Percentiles rank a stretch among this genome's conserved stretches.
Evolutionary conservation across 2,797 vertebrate species (phyloP).

Genomic region (Morus bassanus): DNA sequence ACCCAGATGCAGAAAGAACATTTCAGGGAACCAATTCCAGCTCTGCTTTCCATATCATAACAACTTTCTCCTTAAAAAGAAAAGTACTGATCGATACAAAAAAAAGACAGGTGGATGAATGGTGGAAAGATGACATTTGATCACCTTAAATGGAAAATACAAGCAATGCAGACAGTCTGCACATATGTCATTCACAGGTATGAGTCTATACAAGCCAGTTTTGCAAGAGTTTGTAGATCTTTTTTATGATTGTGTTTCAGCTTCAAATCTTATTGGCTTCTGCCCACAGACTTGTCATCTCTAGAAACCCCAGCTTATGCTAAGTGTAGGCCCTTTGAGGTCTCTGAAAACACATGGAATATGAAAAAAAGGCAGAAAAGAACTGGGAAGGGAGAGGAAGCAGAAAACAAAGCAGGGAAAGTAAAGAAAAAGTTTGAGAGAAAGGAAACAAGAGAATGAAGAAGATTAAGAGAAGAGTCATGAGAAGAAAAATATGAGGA

Average conservation of each 20-base stretch:
- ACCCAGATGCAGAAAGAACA: neutral
- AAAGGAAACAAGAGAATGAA: neutral
- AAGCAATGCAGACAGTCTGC: neutral
- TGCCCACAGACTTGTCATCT: slow-evolving; percentile 44
- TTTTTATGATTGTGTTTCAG: slow-evolving; percentile 8
- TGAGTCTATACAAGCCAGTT: slow-evolving; percentile 50
- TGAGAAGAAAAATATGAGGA: neutral
- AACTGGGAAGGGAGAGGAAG: neutral
- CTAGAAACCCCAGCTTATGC: neutral
- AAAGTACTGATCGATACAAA: neutral
- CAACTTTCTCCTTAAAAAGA: neutral
- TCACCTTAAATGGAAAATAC: slow-evolving; percentile 52
- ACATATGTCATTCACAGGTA: slow-evolving; percentile 4
- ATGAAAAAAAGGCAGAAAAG: neutral
- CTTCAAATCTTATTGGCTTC: slow-evolving; percentile 19
- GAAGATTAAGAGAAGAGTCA: neutral
- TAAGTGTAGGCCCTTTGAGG: neutral
- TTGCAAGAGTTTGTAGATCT: slow-evolving; percentile 45
- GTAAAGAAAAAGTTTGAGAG: neutral
- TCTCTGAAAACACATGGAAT: neutral
- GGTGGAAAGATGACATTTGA: neutral
- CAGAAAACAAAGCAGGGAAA: neutral
- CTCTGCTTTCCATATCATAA: neutral
- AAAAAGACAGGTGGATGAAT: neutral
- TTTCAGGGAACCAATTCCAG: neutral